Base-by-base conservation (phyloP, 1,140 invertebrate genomes). In the Pectinophora gossypiella region DNA sequence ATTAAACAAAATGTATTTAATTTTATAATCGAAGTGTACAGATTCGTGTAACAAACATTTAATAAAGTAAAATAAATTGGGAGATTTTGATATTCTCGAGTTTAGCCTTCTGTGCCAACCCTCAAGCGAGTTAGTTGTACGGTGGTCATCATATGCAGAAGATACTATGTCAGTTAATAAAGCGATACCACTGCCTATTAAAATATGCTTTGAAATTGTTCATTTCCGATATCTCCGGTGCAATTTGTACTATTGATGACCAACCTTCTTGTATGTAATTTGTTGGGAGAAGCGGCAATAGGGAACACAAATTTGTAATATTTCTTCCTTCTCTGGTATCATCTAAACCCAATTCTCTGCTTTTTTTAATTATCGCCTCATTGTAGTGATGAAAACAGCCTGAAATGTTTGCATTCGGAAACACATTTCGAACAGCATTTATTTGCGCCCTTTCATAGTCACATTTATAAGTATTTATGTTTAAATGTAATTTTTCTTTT, bases 301-400 rank as follows among this genome's bases (percentile, higher is more conserved):
- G 4, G 5, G 40, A 4, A 19, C 40, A 43, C n/a, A 43, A 19
- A 9, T 13, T 18, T 19, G 40, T 43, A 5, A 19, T 43, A 19
- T 43, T 18, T 50, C 32, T 50, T 19, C 48, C 48, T 38, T 38
- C 48, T n/a, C 12, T 20, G 3, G 32, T 50, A 3, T 21, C 13
- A 19, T 20, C 13, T 6, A 50, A 12, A 3, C 21, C 21, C 1
- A 38, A 38, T 20, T 38, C 21, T 20, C 38, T 19, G 3, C 5
- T n/a, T 13, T 38, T 38, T 23, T 56, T 59, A 51, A 48, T 52
- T 9, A 63, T 43, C n/a, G 61, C 49, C 4, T 53, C 23, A 18
- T 59, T 48, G 20, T 22, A 63, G 36, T 62, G 60, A 10, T 49
- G 36, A 27, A 35, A 62, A 21, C 60, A 62, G 13, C 61, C 61